These are phyloP conservation scores for Epinephelus coioides DNA, from an alignment of 2,797 vertebrate genomes.

Conservation along the genomic window DNA sequence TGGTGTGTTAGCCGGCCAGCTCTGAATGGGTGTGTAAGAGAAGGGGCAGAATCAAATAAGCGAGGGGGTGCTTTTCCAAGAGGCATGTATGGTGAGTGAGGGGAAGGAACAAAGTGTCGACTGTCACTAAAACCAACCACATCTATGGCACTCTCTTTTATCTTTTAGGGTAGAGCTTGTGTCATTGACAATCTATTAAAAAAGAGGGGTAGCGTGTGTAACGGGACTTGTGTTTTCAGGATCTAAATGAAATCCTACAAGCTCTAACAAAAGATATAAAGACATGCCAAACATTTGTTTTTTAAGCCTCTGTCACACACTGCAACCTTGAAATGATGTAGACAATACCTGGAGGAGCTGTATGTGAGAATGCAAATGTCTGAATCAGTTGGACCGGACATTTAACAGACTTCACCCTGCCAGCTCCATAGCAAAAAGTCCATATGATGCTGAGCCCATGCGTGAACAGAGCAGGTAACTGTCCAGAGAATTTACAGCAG, in stretches of 20 bases:
- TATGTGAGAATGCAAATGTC: background rate
- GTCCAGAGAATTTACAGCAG: too few relatives aligned
- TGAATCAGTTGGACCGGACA: background rate
- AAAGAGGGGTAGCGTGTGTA: background rate
- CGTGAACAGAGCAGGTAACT: too few relatives aligned
- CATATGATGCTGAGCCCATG: too few relatives aligned
- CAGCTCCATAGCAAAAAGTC: too few relatives aligned
- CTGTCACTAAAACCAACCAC: constrained; percentile 1
- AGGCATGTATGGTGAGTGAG: constrained; percentile 1
- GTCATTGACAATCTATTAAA: background rate
- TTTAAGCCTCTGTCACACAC: too few relatives aligned
- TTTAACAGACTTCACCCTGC: background rate
- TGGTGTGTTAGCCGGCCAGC: constrained; percentile 18
- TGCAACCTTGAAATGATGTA: too few relatives aligned
- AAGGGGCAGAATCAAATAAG: constrained; percentile 15
- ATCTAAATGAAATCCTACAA: constrained; percentile 9
- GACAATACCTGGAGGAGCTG: background rate
- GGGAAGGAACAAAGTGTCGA: constrained; percentile 8
- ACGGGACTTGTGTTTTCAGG: constrained; percentile 12
- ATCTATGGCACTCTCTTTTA: constrained; percentile 17
- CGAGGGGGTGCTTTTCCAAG: constrained; percentile 3
- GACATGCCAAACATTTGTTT: background rate
- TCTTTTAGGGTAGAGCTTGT: constrained; percentile 5
- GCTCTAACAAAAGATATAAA: background rate
- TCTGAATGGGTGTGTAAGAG: constrained; percentile 29